Base-by-base conservation (phyloP, 2,113 vertebrate genomes). In the Stictonetta naevosa region DNA sequence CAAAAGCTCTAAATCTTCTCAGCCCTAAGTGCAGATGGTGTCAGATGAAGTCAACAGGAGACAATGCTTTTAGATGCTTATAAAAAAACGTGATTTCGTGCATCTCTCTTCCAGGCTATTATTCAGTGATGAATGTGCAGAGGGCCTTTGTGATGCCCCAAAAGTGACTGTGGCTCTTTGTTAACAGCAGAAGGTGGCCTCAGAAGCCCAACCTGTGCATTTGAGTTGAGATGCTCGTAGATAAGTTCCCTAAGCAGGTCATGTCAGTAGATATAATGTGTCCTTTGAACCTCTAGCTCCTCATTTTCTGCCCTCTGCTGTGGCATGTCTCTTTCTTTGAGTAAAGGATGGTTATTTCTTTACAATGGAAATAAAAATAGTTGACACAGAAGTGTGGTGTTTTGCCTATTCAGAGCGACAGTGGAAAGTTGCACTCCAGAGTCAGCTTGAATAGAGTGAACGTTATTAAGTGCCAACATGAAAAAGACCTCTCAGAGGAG, bases 351-450 rank as follows among this genome's bases (percentile, higher is more conserved):
- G 44, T 79, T 86, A 55, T 92, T 95, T 79, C 90, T 46, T 90
- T 82, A 92, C 86, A 93, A 93, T 50, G 63, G 92, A 89, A 95
- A 93, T 96, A 94, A 93, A 94, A 93, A 92, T 79, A 94, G 40
- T 89, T 87, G 93, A 33, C 40, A 22, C 1, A 6, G 34, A 68
- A 78, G 58, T n/a, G 44, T 10, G 63, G 69, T 55, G 86, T 72
- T 95, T 82, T 73, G 58, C 55, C 95, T 82, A 29, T 91, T 93
- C 86, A 62, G 86, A 81, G 40, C 0, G 31, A 31, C 33, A 88
- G 66, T 11, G 44, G 84, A 91, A 91, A 84, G 73, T 76, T 81
- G 50, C 77, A 53, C 40, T 95, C 83, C 77, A 0, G 19, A 91
- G 83, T 23, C 64, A 78, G 48, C 34, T 63, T 64, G 80, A 88